Conservation (phyloP, 2,888 invertebrate genomes). For the Stenolophus ochropezus region DNA sequence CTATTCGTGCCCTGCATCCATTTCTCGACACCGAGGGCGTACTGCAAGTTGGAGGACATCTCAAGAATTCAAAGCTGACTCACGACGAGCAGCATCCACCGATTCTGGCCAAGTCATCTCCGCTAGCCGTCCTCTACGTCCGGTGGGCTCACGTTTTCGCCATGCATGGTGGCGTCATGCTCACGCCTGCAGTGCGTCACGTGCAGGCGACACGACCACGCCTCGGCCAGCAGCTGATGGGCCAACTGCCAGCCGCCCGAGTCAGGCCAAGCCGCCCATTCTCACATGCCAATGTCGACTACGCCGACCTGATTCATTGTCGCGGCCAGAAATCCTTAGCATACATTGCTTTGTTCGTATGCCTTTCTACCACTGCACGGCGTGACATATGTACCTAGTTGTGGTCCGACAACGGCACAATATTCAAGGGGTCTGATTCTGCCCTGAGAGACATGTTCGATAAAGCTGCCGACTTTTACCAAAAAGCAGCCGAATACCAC, state of each 20-base stretch:
- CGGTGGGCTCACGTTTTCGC: too few species aligned
- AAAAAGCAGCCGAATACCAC: too few species aligned
- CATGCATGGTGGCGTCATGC: too few species aligned
- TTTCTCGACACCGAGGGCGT: not conserved
- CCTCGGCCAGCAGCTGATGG: conserved; percentile 61
- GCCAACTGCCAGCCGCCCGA: conserved; percentile 61
- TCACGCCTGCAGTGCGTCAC: not conserved
- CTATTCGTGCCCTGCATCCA: not conserved
- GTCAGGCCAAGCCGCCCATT: not conserved
- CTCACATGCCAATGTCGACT: not conserved
- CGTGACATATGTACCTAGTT: too few species aligned
- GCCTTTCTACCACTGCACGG: too few species aligned
- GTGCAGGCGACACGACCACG: not conserved
- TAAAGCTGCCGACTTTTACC: too few species aligned
- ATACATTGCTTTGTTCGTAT: too few species aligned
- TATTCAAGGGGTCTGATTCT: too few species aligned
- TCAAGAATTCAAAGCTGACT: not conserved
- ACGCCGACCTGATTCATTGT: not conserved
- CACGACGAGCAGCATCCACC: not conserved
- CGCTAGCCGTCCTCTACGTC: too few species aligned
- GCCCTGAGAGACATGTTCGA: too few species aligned
- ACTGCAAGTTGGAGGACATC: not conserved
- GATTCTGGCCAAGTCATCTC: not conserved
- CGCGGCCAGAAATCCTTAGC: not conserved
- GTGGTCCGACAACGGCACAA: too few species aligned